Evolutionary conservation across 1,140 invertebrate species (phyloP), one percentile per base, ranked within the genome.

Genomic region (Antheraea pernyi): DNA sequence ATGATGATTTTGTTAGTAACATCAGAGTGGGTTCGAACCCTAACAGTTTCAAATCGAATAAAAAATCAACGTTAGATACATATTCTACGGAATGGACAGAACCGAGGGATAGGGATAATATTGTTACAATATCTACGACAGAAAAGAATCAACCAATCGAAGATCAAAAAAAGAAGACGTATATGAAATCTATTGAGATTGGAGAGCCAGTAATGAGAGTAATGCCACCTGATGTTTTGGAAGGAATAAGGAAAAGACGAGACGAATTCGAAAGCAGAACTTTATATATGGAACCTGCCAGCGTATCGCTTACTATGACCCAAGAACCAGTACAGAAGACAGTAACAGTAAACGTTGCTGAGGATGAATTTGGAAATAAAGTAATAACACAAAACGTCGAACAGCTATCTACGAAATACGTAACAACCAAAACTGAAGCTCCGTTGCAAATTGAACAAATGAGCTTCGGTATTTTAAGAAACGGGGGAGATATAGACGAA

Each of bases 171-270:
- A 81, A 78, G 61, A 88, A 84, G 78, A 81, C 86, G 67, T 86
- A 91, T 65, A 92, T 88, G 48, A 93, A 93, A 71, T 92, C 91
- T 22, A 93, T 93, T 71, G 91, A 93, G 77, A 92, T 93, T n/a
- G 88, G 91, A 53, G 85, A 91, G 71, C 80, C 82, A 37, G 83
- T 73, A 46, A 76, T 88, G 68, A 84, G 83, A 78, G 76, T 89
- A 58, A 76, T 90, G 69, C 90, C 90, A 58, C 90, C 90, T 16
- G 90, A 92, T 74, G 82, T 92, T 36, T 81, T 92, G n/a, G 90
- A 92, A 79, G 90, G 88, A 11, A 86, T 85, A 42, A 87, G 86
- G 70, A 84, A 74, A 67, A 77, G 81, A 69, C 77, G 67, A 22
- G 88, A 86, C 62, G 84, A 87, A 42, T 84, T 77, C 71, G 86